Base-by-base conservation (phyloP, 2,113 vertebrate genomes). In the Pipa parva region DNA sequence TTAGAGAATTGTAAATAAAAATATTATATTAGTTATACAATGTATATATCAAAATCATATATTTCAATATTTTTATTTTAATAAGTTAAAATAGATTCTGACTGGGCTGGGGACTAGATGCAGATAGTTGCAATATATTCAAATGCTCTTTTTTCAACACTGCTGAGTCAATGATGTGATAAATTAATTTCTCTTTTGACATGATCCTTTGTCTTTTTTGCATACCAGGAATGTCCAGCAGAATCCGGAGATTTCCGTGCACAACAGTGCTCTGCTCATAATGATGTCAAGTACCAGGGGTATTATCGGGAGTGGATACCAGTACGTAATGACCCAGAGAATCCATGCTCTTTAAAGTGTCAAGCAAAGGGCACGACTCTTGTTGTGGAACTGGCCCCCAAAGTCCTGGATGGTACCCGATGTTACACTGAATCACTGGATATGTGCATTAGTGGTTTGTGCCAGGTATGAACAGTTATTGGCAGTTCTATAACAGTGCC, bases 371-470 rank as follows among this genome's bases (percentile, higher is more conserved):
- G 78, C 42, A 85, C 80, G 0, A 73, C 84, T 60, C 76, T 94
- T 7, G 73, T 97, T 71, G 87, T 96, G 72, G 96, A 99, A 73
- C 81, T 99, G 63, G 93, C 96, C 0, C 96, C 96, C 0, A 99
- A 99, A 64, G 96, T 99, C 67, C 83, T 99, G 71, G 96, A 99
- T 28, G 96, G 96, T 11, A 99, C 96, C 0, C 91, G 96, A 2
- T 99, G 96, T 78, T 95, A 98, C 76, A 94, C 93, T 1, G 96
- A 97, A 77, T 96, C 96, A 8, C 74, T 99, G 82, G 95, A 99
- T 76, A 98, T 97, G 93, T 99, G 96, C 76, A 98, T 98, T 85
- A 99, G 92, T 28, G 96, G 96, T 33, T 79, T 88, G 52, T 99
- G 96, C 60, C 96, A 98, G 85, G 96, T 98, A 84, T 87, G 87